Evolutionary conservation across 35 echinoderm and acorn worm species (phyloP), one percentile per base, ranked within the genome.

Genomic region (Strongylocentrotus purpuratus): DNA sequence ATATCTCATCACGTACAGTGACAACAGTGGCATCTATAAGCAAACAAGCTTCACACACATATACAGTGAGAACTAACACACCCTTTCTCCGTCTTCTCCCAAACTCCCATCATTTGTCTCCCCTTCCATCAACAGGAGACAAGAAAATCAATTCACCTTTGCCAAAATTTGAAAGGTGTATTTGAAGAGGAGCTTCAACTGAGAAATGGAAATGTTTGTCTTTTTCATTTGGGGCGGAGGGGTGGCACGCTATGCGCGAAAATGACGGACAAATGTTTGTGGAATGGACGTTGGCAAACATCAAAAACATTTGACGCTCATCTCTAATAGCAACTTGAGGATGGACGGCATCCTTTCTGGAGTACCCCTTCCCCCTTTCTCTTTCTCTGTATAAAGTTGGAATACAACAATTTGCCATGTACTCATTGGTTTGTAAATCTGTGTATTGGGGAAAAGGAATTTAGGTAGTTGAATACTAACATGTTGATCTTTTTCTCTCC

Each of bases 191-290:
- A 18, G 48, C 48, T 48, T 58, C 91, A 93, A 58, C 91, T 93
- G 91, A 47, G 91, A 93, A 58, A 50, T 32, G 48, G 48, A 48
- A 47, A 93, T 89, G 87, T 89, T 89, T 89, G 87, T 89, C 45
- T 41, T 89, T 46, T 89, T 89, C 87, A 89, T 89, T 89, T 89
- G 87, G 33, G 87, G 45, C 17, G 32, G 87, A 89, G 15, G 91
- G 48, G 33, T 58, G 91, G 41, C 91, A 47, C 91, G 48, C 45
- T 46, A 58, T 58, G 91, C 18, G 91, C n/a, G 91, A 93, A 93
- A 93, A 93, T 93, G 91, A 58, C 48, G 31, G 47, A 93, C 91
- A 93, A 93, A 93, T 93, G 91, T 93, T 93, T 93, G 91, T 31
- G 32, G 28, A 58, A 93, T 58, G 91, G 46, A 93, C 20, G 46